Evolutionary conservation across 2,113 vertebrate species (phyloP), one percentile per base, ranked within the genome.

Genomic region (Rhodinocichla rosea): DNA sequence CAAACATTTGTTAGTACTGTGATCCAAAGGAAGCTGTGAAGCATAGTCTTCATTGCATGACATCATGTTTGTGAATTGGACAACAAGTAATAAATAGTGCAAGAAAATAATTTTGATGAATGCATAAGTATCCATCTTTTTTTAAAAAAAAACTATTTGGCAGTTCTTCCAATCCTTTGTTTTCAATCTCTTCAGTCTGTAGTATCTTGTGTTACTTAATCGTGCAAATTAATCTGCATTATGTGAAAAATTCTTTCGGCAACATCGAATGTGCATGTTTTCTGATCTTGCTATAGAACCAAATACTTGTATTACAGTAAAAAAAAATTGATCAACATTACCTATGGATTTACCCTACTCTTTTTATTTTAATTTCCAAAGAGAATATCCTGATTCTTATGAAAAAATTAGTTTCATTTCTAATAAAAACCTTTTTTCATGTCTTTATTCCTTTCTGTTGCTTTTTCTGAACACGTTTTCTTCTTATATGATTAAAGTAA

Each of bases 121-220:
- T 59, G 55, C 13, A 0, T 39, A 65, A 56, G 7, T 44, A 57
- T 62, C 15, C 17, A 56, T 42, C 1, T 50, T 74, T 27, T 49
- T 37, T 7, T 13, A 50, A 52, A 6, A 7, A 7, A 44, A 15
- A 11, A 0, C 7, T 13, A 16, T 74, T 40, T 35, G 7, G 2
- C 21, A 40, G 12, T 67, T 80, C 37, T 67, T 75, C 7, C 27
- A 83, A 1, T 52, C 27, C 19, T 67, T 82, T 69, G 13, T 74
- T 92, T 82, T 57, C 9, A 70, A 14, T 40, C 13, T 74, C 40
- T 85, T 78, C 18, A 20, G 15, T 71, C 15, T 32, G 2, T 35
- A 52, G 8, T 57, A 28, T 65, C 27, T 47, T 78, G 30, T 71
- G 27, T 45, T 65, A 74, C 15, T 70, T 42, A 91, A 15, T 49